Evolutionary conservation across 2,797 vertebrate species (phyloP).

Genomic region (Cossypha caffra): DNA sequence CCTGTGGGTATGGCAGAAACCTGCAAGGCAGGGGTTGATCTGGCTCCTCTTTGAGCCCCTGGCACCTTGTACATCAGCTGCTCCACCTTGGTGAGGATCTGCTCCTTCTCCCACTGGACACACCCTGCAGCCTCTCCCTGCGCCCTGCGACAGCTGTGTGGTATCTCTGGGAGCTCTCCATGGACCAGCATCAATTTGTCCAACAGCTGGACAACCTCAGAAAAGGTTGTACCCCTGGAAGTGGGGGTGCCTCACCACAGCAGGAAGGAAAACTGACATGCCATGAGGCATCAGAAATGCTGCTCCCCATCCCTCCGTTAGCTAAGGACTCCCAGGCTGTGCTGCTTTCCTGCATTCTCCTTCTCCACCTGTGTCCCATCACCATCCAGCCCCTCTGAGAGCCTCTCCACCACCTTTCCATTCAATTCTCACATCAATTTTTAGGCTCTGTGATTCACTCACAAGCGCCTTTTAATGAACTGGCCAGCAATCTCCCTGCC

Average conservation of each 20-base stretch:
- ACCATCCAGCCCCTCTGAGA: not conserved
- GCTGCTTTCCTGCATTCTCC: not conserved
- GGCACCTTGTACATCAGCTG: fast-evolving
- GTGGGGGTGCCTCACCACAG: fast-evolving
- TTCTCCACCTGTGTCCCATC: not conserved
- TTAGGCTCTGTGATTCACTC: not conserved
- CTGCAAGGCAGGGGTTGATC: not conserved
- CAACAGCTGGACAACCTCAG: not conserved
- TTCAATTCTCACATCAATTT: not conserved
- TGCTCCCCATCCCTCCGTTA: not conserved
- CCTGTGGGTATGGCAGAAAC: not conserved
- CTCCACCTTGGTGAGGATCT: not conserved
- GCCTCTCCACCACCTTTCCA: not conserved
- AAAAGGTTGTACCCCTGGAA: not conserved
- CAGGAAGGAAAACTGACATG: fast-evolving
- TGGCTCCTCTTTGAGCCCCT: not conserved
- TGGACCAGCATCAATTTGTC: not conserved
- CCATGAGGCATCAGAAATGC: not conserved
- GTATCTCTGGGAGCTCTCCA: not conserved
- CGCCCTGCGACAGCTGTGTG: not conserved
- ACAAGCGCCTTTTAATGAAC: not conserved
- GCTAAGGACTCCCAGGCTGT: not conserved
- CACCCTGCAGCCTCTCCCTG: not conserved
- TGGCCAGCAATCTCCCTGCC: not conserved
- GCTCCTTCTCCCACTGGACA: not conserved